These are phyloP conservation scores for Perca schrenkii DNA, from an alignment of 2,113 vertebrate species.

Conservation along the genomic window DNA sequence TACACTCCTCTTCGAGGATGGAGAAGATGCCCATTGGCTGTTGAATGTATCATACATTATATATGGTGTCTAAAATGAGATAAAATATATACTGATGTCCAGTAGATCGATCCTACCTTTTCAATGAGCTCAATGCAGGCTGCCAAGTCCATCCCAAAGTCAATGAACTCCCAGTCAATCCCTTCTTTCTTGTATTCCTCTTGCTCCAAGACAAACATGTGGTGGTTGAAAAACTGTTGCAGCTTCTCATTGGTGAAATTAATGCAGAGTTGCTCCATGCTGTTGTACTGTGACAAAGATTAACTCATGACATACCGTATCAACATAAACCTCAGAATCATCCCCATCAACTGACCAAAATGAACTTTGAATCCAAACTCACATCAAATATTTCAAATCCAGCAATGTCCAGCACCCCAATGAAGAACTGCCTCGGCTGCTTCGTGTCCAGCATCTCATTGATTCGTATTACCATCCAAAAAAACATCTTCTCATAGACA, in stretches of 20 bases:
- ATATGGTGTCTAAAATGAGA: too few relatives aligned
- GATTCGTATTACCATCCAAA: slow-evolving; percentile 88
- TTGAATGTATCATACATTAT: too few relatives aligned
- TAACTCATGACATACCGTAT: not conserved
- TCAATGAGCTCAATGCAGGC: too few relatives aligned
- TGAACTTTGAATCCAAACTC: slow-evolving; percentile 28
- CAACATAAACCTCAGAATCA: not conserved
- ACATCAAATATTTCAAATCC: slow-evolving; percentile 80
- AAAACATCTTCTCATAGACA: slow-evolving; percentile 90
- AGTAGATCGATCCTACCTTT: too few relatives aligned
- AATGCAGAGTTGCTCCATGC: slow-evolving; percentile 90
- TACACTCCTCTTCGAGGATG: slow-evolving; percentile 85
- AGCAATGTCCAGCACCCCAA: slow-evolving; percentile 77
- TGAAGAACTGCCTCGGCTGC: slow-evolving; percentile 72
- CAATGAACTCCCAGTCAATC: too few relatives aligned
- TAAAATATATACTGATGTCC: too few relatives aligned
- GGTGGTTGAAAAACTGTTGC: slow-evolving; percentile 94
- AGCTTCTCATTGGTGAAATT: slow-evolving; percentile 85
- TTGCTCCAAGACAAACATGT: slow-evolving; percentile 80
- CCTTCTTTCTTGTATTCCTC: too few relatives aligned
- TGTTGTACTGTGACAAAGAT: slow-evolving; percentile 77
- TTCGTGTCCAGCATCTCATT: slow-evolving; percentile 79
- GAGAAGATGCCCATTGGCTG: slow-evolving; percentile 87
- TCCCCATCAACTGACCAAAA: not conserved
- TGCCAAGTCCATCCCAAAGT: too few relatives aligned